These are phyloP conservation scores for Listronotus bonariensis DNA, from an alignment of 1,140 invertebrate species.

Conservation along the genomic window DNA sequence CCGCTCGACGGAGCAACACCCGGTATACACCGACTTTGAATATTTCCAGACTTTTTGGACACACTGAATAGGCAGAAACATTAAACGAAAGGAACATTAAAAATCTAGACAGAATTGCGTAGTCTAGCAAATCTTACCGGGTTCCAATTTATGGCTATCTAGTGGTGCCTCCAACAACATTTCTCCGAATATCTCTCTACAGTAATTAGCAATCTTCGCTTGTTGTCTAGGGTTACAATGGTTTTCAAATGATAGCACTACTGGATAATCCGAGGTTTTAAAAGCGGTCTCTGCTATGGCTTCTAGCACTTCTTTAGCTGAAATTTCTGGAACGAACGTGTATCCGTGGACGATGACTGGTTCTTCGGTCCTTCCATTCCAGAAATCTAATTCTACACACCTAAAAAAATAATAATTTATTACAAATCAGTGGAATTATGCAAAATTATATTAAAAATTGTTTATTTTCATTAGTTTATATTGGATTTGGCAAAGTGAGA, in stretches of 20 bases:
- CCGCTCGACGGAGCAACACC: too few relatives aligned
- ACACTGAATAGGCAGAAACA: neutral
- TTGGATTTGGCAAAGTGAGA: too few relatives aligned
- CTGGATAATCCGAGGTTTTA: conserved; percentile 96
- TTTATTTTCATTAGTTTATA: too few relatives aligned
- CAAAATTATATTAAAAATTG: too few relatives aligned
- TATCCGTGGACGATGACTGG: conserved; percentile 97
- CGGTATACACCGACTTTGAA: too few relatives aligned
- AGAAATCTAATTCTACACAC: conserved; percentile 97
- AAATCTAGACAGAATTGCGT: neutral
- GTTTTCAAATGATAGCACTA: conserved; percentile 97
- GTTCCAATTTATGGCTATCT: conserved; percentile 80
- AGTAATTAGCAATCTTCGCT: conserved; percentile 98
- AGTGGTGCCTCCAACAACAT: conserved; percentile 90
- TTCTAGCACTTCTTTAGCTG: conserved; percentile 93
- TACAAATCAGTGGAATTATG: neutral
- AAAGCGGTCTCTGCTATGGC: conserved; percentile 97
- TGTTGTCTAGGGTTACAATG: conserved; percentile 95
- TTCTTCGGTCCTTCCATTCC: conserved; percentile 94
- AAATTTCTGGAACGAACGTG: conserved; percentile 95
- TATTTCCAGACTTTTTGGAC: too few relatives aligned
- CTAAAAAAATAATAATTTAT: conserved; percentile 48
- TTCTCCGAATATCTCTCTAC: conserved; percentile 92
- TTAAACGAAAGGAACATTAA: neutral
- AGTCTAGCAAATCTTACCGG: conserved; percentile 58